Base-by-base conservation (phyloP, 2,797 vertebrate genomes). In the Pseudochaenichthys georgianus region DNA sequence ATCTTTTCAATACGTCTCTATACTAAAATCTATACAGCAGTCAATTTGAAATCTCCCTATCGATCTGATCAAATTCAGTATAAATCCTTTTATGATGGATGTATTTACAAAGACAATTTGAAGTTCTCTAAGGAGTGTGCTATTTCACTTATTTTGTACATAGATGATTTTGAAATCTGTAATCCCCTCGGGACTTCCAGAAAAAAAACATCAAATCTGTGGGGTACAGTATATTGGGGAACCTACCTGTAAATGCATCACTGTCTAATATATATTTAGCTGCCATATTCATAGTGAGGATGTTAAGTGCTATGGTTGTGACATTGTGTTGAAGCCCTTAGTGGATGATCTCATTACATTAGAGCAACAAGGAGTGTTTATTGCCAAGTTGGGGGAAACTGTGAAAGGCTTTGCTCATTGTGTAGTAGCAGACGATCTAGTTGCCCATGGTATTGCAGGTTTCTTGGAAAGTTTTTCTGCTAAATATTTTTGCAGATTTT, bases 261-360 rank as follows among this genome's bases (percentile, higher is more conserved):
- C 47, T 64, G 16, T 70, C 45, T 41, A 53, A 65, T 41, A 77
- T 65, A 46, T 59, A 65, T 60, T 59, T 64, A 64, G 74, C 74
- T 70, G 66, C 46, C 3, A 60, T 51, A 64, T 70, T 64, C 45
- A 3, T 23, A 63, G 43, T 41, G 45, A 69, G 10, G 53, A 70
- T 64, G 54, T 71, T 19, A 28, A 28, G 23, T 28, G 12, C 17
- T 59, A 59, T 53, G 67, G 67, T 31, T 77, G 1, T 60, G 48
- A 48, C 0, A 60, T 0, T 47, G 53, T 59, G 23, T 3, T 64
- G 34, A 43, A 52, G 46, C 61, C 50, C 7, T 46, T 57, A 57
- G 3, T 57, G 17, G 31, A 19, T 19, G 42, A 55, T 47, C 47
- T 70, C n/a, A 47, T 58, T 5, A 51, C 13, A 3, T n/a, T 64